Base-by-base conservation (phyloP, 2,888 invertebrate genomes). In the Spilarctia lutea region DNA sequence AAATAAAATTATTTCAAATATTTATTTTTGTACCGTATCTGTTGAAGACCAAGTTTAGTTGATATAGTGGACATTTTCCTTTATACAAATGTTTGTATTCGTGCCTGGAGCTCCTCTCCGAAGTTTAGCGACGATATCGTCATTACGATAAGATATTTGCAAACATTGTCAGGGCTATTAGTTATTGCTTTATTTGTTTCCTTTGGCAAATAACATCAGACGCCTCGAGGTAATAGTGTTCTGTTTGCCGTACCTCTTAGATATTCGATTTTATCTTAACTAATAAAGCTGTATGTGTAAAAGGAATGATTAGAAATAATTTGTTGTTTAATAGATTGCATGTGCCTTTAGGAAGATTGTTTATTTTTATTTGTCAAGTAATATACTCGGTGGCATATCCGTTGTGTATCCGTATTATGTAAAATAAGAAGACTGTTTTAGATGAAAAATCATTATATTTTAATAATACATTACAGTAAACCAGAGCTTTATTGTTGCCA, bases 1-100 rank as follows among this genome's bases (percentile, higher is more conserved):
- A 68, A 68, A 68, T 45, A 68, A 56, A 33, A 68, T 68, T 63
- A 69, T 48, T 16, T 33, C 71, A 33, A 72, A 75, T 85, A 65
- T 87, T 85, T 77, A 71, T 70, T 78, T n/a, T 75, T 75, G 75
- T 76, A 48, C 71, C 71, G 65, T 81, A 79, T 81, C 69, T 75
- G 74, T 71, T 33, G 52, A 75, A 63, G 30, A 68, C 69, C 73
- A 72, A 71, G 42, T 74, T 72, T 56, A 65, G 76, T 74, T 66
- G 65, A 65, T 63, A 68, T 75, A 75, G 74, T 80, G 76, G 83
- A 76, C 84, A 83, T 83, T 86, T 87, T 81, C 79, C 83, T 81
- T 75, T 82, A 83, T 78, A 79, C 86, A 85, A 88, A 87, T 91
- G 78, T 91, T 92, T 91, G 87, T 80, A 86, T 82, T 91, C 94